These are phyloP conservation scores for Scartelaos histophorus DNA, from an alignment of 2,113 vertebrate genomes.

Conservation along the genomic window DNA sequence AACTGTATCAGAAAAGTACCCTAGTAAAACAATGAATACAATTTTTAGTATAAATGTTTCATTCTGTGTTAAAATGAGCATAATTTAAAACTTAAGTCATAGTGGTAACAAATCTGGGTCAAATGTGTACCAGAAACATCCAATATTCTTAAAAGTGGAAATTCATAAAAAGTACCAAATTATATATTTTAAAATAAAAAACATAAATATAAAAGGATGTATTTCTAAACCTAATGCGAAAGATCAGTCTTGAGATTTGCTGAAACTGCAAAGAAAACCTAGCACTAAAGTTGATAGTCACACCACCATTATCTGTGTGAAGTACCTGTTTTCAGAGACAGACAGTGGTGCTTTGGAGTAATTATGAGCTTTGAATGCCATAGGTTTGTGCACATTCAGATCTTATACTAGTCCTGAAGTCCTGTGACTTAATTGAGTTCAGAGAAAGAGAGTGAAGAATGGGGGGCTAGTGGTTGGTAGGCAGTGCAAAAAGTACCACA, in stretches of 20 bases:
- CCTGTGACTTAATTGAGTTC: neutral
- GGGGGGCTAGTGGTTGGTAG: neutral
- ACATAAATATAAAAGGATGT: constrained; percentile 33
- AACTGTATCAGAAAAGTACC: constrained; percentile 2
- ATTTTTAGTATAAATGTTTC: neutral
- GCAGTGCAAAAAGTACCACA: neutral
- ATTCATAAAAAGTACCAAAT: constrained; percentile 10
- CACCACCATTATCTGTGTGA: no score
- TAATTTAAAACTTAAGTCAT: neutral
- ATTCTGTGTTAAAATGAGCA: constrained; percentile 2
- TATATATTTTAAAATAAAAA: constrained; percentile 11
- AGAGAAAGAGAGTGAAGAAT: neutral
- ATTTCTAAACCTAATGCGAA: neutral
- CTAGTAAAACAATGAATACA: neutral
- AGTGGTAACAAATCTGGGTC: neutral
- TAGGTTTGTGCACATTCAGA: neutral
- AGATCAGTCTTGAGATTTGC: neutral
- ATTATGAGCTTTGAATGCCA: neutral
- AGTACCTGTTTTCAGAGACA: no score
- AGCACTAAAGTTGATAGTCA: neutral
- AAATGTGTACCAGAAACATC: neutral
- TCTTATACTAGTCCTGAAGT: neutral
- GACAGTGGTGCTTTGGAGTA: neutral
- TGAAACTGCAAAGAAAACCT: neutral
- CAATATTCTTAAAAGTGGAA: neutral